These are phyloP conservation scores for Drosophila sechellia DNA, from an alignment of 1,140 invertebrate genomes.

Conservation along the genomic window DNA sequence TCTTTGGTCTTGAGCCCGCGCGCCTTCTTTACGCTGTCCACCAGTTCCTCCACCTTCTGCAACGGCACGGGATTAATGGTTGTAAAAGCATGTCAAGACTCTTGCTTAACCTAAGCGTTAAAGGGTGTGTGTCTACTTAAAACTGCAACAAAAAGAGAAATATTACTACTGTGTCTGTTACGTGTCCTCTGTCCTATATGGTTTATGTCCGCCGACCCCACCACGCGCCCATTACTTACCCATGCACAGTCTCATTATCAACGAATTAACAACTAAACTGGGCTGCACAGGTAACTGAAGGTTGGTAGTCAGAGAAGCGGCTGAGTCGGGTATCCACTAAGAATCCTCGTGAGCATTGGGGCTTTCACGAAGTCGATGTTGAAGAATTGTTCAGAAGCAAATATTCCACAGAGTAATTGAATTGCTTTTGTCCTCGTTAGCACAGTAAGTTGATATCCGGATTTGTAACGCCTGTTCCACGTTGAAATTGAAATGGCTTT, in stretches of 20 bases:
- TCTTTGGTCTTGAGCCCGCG: slow-evolving; percentile 88
- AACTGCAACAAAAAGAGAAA: neutral
- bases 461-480: neutral
- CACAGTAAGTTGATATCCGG: neutral
- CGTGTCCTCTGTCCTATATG: neutral
- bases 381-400: neutral
- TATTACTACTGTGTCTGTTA: slow-evolving; percentile 3
- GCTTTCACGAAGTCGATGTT: too few relatives aligned
- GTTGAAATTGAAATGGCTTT: neutral
- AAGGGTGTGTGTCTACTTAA: slow-evolving; percentile 1
- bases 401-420: neutral
- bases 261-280: slow-evolving; percentile 72
- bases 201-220: slow-evolving; percentile 46
- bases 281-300: slow-evolving; percentile 22
- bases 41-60: slow-evolving; percentile 85
- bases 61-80: slow-evolving; percentile 71
- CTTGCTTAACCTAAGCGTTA: neutral
- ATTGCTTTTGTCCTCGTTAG: neutral
- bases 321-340: neutral
- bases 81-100: slow-evolving; percentile 10
- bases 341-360: neutral
- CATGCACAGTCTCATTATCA: slow-evolving; percentile 66
- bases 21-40: slow-evolving; percentile 88
- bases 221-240: slow-evolving; percentile 83
- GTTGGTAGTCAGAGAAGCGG: slow-evolving; percentile 12